A percentile compares a stretch with the other conserved stretches of the same genome.
Evolutionary conservation across 2,888 invertebrate genomes (phyloP).

Genomic region (Drosophila rellima): DNA sequence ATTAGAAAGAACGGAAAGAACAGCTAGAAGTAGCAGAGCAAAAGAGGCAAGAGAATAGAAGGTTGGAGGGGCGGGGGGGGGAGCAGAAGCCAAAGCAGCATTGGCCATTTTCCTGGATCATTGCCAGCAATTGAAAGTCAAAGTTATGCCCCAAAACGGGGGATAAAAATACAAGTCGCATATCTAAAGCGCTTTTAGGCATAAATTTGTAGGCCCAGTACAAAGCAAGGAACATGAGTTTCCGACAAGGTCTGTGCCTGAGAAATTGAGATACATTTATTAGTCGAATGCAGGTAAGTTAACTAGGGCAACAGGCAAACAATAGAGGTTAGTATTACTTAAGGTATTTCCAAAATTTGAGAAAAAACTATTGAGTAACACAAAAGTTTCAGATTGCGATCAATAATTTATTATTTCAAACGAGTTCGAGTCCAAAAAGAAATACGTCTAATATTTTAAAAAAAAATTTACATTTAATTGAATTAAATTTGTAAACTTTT

Average conservation of each 20-base stretch:
- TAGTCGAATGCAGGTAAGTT: no score
- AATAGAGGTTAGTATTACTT: no score
- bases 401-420: no score
- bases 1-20: not conserved
- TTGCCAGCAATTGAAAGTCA: slow-evolving; percentile 57
- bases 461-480: no score
- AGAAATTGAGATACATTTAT: no score
- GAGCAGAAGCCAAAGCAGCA: not conserved
- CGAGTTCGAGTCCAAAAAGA: no score
- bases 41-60: not conserved
- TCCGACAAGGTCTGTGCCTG: not conserved
- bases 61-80: not conserved
- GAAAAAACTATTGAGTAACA: no score
- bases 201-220: slow-evolving; percentile 18
- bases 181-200: slow-evolving; percentile 25
- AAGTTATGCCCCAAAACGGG: slow-evolving; percentile 41
- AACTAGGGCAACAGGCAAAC: no score
- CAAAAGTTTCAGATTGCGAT: no score
- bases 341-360: no score
- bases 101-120: slow-evolving; percentile 32
- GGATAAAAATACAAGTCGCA: not conserved
- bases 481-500: no score
- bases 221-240: not conserved
- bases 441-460: no score
- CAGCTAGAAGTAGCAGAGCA: not conserved